Conservation (phyloP, 2,797 vertebrate genomes). For the Cirrhinus molitorella region DNA sequence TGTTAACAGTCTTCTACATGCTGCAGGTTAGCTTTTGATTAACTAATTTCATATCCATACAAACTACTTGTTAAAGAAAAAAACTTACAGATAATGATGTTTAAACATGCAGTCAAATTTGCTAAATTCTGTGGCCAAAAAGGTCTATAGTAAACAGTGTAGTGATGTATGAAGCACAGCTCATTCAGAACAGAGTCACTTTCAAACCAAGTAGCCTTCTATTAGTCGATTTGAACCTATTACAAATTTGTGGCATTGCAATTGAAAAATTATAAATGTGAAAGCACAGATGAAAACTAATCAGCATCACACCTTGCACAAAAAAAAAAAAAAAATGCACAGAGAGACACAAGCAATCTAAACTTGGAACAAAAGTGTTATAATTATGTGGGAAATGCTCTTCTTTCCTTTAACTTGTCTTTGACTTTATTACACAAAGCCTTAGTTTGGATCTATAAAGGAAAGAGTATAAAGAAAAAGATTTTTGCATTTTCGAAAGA, state of each 20-base stretch:
- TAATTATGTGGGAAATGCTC: not conserved
- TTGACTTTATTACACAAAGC: constrained; percentile 21
- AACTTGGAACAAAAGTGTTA: constrained; percentile 36
- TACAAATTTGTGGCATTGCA: not conserved
- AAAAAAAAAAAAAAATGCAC: not conserved
- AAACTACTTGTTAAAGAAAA: no score
- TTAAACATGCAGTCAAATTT: not conserved
- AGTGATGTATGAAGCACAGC: not conserved
- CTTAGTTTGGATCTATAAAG: not conserved
- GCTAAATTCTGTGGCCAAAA: not conserved
- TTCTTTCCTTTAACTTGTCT: not conserved
- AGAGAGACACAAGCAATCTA: constrained; percentile 1
- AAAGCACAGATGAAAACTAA: not conserved
- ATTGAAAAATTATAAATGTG: not conserved
- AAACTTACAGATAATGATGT: no score
- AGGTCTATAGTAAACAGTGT: not conserved
- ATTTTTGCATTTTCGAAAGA: not conserved
- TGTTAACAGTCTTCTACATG: not conserved
- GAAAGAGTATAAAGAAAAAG: not conserved
- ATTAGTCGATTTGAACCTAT: not conserved
- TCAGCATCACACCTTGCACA: not conserved
- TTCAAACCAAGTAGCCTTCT: not conserved
- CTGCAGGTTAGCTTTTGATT: not conserved
- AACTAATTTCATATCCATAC: no score
- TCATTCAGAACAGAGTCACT: not conserved